These are phyloP conservation scores for Drosophila elegans DNA, from an alignment of 1,140 invertebrate species.

Conservation along the genomic window DNA sequence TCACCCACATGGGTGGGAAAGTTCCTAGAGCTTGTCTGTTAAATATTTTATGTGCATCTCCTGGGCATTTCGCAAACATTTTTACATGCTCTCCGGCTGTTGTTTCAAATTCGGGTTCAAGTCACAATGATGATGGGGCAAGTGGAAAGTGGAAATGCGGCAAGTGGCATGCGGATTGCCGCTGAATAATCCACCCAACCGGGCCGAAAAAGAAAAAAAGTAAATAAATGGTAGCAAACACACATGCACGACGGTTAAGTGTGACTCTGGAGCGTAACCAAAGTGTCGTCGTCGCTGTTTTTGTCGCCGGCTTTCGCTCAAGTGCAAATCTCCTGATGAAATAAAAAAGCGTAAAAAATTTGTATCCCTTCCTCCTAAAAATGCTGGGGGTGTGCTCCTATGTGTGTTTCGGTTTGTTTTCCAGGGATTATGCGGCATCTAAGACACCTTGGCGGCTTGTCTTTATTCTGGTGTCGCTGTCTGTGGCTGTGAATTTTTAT, in stretches of 20 bases:
- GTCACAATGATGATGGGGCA: conserved; percentile 56
- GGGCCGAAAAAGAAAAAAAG: conserved; percentile 4
- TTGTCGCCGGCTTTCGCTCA: conserved; percentile 66
- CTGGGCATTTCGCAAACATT: conserved; percentile 81
- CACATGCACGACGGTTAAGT: conserved; percentile 44
- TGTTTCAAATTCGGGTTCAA: conserved; percentile 53
- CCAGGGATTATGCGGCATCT: conserved; percentile 57
- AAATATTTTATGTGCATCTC: conserved; percentile 84
- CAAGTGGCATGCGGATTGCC: conserved; percentile 66
- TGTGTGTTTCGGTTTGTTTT: conserved; percentile 10
- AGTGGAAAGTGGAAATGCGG: conserved; percentile 41
- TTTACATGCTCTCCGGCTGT: conserved; percentile 71
- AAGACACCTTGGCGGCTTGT: conserved; percentile 54
- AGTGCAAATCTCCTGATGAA: conserved; percentile 82
- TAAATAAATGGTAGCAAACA: conserved; percentile 22
- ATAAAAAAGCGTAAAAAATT: conserved; percentile 80
- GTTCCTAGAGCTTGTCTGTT: conserved; percentile 61
- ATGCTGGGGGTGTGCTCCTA: not conserved
- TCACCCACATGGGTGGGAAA: conserved; percentile 47
- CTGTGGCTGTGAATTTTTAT: conserved; percentile 83
- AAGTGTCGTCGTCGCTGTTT: conserved; percentile 64
- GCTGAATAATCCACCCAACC: conserved; percentile 72
- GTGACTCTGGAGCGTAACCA: conserved; percentile 77
- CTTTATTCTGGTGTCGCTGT: conserved; percentile 29
- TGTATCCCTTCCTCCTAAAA: conserved; percentile 27